These are phyloP conservation scores for Ia io DNA, from an alignment of 2,113 vertebrate genomes.

Conservation along the genomic window DNA sequence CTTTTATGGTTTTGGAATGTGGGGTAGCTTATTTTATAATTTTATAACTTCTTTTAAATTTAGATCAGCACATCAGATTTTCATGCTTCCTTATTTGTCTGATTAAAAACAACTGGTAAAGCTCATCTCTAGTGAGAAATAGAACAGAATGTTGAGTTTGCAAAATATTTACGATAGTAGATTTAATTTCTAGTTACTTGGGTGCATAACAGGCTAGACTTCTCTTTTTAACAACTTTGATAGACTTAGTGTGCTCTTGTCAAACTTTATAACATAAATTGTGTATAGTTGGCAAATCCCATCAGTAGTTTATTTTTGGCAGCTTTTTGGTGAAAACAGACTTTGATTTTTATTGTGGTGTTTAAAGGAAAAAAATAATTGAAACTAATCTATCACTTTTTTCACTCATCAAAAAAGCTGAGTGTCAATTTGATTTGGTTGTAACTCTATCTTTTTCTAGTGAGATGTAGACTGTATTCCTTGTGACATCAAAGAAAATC, in stretches of 20 bases:
- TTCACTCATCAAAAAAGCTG: neutral
- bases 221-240: slow-evolving; percentile 30
- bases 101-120: slow-evolving; percentile 61
- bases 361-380: slow-evolving; percentile 59
- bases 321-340: slow-evolving; percentile 25
- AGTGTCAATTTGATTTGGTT: slow-evolving; percentile 5
- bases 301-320: neutral
- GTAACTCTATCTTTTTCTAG: neutral
- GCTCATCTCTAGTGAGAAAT: neutral
- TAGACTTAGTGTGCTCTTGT: slow-evolving; percentile 57
- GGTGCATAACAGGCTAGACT: neutral
- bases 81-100: slow-evolving; percentile 51
- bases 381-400: neutral
- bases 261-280: slow-evolving; percentile 35
- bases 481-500: slow-evolving; percentile 1
- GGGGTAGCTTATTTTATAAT: slow-evolving; percentile 48
- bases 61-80: slow-evolving; percentile 41
- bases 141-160: neutral
- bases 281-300: neutral
- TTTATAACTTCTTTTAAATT: slow-evolving; percentile 45
- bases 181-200: slow-evolving; percentile 43
- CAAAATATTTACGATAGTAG: neutral
- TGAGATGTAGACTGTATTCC: neutral
- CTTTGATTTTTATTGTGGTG: slow-evolving; percentile 48
- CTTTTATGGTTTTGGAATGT: slow-evolving; percentile 52